phyloP scores from a whole-genome alignment of 2,113 vertebrate species.

The Okapia johnstoni region DNA sequence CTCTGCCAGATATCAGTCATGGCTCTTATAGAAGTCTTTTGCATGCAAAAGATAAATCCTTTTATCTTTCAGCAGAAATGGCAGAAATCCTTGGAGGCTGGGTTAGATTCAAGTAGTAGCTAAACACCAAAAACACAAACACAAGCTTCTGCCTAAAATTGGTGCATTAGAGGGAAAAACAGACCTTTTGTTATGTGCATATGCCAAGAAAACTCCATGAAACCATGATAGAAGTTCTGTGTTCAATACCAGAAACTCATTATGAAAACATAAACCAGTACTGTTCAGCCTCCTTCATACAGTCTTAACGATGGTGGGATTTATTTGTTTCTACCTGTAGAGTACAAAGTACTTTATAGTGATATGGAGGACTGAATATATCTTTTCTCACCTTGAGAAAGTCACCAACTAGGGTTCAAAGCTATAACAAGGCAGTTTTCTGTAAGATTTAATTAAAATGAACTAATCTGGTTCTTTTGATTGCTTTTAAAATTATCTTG shows the following conservation, averaged over 20 bases:
- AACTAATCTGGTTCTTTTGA: slow-evolving; percentile 44
- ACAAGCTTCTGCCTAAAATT: neutral
- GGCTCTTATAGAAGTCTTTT: neutral
- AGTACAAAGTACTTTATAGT: neutral
- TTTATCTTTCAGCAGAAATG: neutral
- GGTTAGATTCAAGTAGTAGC: neutral
- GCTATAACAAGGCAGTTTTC: slow-evolving; percentile 39
- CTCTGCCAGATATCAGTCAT: neutral
- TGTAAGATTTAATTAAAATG: slow-evolving; percentile 57
- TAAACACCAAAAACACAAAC: neutral
- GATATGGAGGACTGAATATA: neutral
- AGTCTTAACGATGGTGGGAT: neutral
- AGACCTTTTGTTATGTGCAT: neutral
- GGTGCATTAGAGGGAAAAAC: neutral
- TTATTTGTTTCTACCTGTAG: slow-evolving; percentile 12
- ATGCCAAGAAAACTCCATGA: neutral
- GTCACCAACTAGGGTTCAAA: slow-evolving; percentile 33
- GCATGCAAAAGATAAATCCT: neutral
- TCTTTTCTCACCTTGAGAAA: slow-evolving; percentile 32
- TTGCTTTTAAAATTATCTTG: slow-evolving; percentile 52
- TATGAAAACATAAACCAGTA: slow-evolving; percentile 12
- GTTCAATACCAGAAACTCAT: slow-evolving; percentile 35
- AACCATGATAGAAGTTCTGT: neutral
- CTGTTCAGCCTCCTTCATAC: neutral
- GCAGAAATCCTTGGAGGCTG: neutral